Evolutionary conservation across 2,113 vertebrate species (phyloP), one percentile per base, ranked within the genome.

Genomic region (Microcebus murinus): DNA sequence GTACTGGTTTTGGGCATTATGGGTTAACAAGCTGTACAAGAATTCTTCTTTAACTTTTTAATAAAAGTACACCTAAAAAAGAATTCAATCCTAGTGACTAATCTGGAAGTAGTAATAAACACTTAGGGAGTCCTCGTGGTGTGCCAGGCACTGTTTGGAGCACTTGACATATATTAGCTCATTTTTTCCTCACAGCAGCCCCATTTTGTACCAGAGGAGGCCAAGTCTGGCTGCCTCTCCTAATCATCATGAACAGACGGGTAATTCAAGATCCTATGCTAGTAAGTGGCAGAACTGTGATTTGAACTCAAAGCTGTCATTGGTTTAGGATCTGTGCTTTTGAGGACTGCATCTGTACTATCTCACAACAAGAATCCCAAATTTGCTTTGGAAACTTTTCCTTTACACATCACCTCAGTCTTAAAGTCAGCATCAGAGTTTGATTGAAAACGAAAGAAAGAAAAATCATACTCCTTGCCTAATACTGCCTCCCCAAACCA

Each of bases 81-180:
- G 55, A 89, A 39, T 11, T 34, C 57, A 73, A 0, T 63, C 13
- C 14, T 39, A 31, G 65, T 71, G 39, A 55, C 48, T 34, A 36
- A 31, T 74, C 65, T 93, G 91, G 83, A 96, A 94, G 65, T 94
- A 34, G 45, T 52, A 42, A 63, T 63, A 87, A 79, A 50, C 55
- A 55, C 48, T 55, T 42, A 6, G 1, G 20, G 68, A 52, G 61
- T 9, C 14, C 45, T 39, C 18, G 27, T 18, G 10, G 0, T 11
- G 23, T 70, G 48, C 45, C 34, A 3, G 45, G 36, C 36, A 13
- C 45, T 74, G 45, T 9, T 67, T 55, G 45, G 82, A 82, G 52
- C 50, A 6, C 77, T 79, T 91, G 36, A 42, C 7, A 17, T 42
- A 17, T 4, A 42, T 52, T 70, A 36, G 39, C 31, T 96, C 25